These are phyloP conservation scores for Notolepis coatsorum DNA, from an alignment of 2,797 vertebrate genomes.

Conservation along the genomic window DNA sequence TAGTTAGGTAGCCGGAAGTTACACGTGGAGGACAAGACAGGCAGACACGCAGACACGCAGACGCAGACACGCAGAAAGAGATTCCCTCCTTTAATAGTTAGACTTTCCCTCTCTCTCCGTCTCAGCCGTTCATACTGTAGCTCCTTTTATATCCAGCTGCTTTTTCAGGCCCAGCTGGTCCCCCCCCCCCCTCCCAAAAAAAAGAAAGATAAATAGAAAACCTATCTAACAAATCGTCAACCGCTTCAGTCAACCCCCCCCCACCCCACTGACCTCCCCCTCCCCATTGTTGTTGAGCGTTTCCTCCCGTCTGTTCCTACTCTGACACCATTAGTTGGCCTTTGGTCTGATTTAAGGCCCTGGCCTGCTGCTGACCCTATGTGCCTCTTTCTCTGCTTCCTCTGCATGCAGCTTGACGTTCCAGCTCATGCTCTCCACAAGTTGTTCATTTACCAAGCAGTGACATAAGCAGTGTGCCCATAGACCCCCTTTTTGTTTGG, in stretches of 20 bases:
- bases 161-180: constrained; percentile 68
- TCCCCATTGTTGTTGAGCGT: constrained; percentile 62
- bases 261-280: constrained; percentile 26
- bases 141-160: constrained; percentile 67
- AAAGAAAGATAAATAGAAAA: constrained; percentile 30
- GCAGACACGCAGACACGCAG: too few species aligned
- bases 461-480: neutral
- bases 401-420: constrained; percentile 59
- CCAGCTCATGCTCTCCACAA: constrained; percentile 62
- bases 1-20: too few species aligned
- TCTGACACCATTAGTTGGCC: constrained; percentile 69
- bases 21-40: too few species aligned
- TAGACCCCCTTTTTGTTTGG: too few species aligned
- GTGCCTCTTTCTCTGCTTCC: constrained; percentile 45
- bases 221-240: constrained; percentile 60
- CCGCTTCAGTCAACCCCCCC: constrained; percentile 57
- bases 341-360: constrained; percentile 80
- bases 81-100: too few species aligned
- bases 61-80: too few species aligned
- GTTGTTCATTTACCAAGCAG: constrained; percentile 71
- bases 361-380: constrained; percentile 76
- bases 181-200: constrained; percentile 25
- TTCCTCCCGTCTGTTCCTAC: constrained; percentile 62
- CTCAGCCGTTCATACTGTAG: constrained; percentile 43
- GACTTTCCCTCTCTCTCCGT: constrained; percentile 5